Evolutionary conservation across 2,888 invertebrate genomes (phyloP), one percentile per base, ranked within the genome.

Genomic region (Phalera bucephala): DNA sequence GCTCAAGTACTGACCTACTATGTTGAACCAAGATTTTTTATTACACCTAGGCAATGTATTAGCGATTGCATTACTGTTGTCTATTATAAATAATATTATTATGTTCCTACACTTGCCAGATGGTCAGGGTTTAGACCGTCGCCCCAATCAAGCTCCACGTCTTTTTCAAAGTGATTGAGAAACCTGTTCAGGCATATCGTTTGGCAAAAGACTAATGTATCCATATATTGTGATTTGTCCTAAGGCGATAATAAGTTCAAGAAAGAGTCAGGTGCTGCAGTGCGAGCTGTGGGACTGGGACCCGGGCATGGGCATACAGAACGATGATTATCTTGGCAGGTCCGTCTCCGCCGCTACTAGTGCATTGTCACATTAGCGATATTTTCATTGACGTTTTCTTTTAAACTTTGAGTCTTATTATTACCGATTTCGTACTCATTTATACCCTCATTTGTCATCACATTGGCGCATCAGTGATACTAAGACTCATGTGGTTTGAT

Each of bases 311-410:
- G 95, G 95, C 79, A 92, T 93, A 71, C 92, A 93, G 81, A 93
- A 93, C 88, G 95, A 96, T 91, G 95, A 96, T 92, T 93, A 91
- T 83, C 93, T 96, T 86, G 95, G 95, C 92, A 95, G 95, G 95
- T 95, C 91, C 91, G 91, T 85, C 69, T 64, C 55, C 58, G 58
- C 58, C 49, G 58, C 55, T 47, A 56, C 43, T 48, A 52, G 57
- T 54, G 68, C 56, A 49, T 58, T 55, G 60, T 56, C 60, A 59
- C 54, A 53, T 38, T 64, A 68, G 63, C 67, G 63, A 64, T 58
- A 52, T 68, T 54, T n/a, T 62, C 56, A 64, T 70, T 53, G 45
- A 52, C 53, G 56, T 68, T 47, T 58, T 45, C 52, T 44, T 52
- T 39, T 55, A 43, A 30, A 54, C 33, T 30, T 46, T 54, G 50